Base-by-base conservation (phyloP, 2,113 vertebrate genomes). In the Poecilia latipinna region DNA sequence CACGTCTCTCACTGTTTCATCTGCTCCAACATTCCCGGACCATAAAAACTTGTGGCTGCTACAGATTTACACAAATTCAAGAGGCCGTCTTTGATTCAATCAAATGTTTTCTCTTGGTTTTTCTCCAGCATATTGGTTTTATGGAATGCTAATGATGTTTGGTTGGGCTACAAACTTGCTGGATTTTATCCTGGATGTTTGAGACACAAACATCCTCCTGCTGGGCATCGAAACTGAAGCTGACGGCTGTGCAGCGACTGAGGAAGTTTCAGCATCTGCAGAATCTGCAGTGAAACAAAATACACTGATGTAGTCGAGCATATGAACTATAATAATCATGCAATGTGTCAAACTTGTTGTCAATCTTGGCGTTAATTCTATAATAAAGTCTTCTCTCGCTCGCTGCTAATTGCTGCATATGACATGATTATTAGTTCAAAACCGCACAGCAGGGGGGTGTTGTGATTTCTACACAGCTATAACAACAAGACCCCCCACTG, bases 1-100 rank as follows among this genome's bases (percentile, higher is more conserved):
- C 65, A 74, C 75, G 62, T 70, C 51, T 78, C 44, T 78, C 19
- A 11, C 75, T 68, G 69, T 77, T 78, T 71, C 51, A 83, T 75
- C 75, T 54, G 61, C 72, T 79, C 60, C 68, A 44, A 32, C 62
- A 63, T 48, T 2, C 19, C 63, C 54, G 74, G 78, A 76, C 64
- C 28, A 32, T 72, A 68, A 76, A 78, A 74, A 82, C 54, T 60
- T 82, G 68, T 48, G 71, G 73, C 78, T 68, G 29, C 42, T 54
- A 22, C 67, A 70, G 8, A 79, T 51, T 29, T 42, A 22, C n/a
- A 63, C 39, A 44, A 72, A 71, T 65, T 15, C 24, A 32, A 24
- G n/a, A 69, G 24, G 64, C 42, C 48, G 31, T 24, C n/a, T 63
- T 37, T 60, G 32, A 60, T 68, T 81, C 32, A 31, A 5, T 48